Evolutionary conservation across 2,113 vertebrate genomes (phyloP).

Genomic region (Solenodon paradoxus): DNA sequence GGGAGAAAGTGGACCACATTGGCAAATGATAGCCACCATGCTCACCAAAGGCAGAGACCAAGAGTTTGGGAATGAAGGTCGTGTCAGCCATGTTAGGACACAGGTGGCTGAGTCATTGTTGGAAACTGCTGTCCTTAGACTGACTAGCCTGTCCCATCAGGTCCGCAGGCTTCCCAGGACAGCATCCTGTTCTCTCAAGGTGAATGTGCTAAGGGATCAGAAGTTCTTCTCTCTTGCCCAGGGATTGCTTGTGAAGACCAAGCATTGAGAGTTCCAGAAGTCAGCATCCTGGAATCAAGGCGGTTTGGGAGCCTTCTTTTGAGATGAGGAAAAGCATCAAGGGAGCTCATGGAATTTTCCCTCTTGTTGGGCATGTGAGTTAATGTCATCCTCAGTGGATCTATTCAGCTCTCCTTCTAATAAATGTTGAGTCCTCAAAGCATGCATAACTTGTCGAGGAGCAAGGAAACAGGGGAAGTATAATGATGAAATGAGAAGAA

Average conservation of each 20-base stretch:
- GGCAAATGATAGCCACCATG: not conserved
- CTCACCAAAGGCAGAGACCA: not conserved
- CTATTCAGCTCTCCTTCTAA: not conserved
- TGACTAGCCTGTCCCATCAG: not conserved
- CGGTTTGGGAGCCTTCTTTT: not conserved
- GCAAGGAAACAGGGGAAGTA: not conserved
- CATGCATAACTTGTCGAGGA: not conserved
- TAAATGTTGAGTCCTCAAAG: not conserved
- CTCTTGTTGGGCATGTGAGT: not conserved
- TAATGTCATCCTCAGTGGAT: not conserved
- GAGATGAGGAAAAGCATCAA: not conserved
- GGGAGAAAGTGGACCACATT: not conserved
- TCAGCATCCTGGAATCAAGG: not conserved
- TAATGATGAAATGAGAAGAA: not conserved
- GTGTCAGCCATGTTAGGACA: not conserved
- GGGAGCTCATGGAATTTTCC: not conserved
- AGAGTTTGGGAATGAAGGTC: not conserved
- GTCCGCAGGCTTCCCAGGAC: rapidly evolving
- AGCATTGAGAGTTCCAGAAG: not conserved
- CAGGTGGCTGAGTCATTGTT: not conserved
- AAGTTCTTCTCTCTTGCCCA: not conserved
- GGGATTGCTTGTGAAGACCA: not conserved
- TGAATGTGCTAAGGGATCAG: not conserved
- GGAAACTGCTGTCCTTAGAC: not conserved
- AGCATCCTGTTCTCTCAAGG: not conserved